Evolutionary conservation across 2,888 invertebrate genomes (phyloP).

Genomic region (Dioctria linearis): DNA sequence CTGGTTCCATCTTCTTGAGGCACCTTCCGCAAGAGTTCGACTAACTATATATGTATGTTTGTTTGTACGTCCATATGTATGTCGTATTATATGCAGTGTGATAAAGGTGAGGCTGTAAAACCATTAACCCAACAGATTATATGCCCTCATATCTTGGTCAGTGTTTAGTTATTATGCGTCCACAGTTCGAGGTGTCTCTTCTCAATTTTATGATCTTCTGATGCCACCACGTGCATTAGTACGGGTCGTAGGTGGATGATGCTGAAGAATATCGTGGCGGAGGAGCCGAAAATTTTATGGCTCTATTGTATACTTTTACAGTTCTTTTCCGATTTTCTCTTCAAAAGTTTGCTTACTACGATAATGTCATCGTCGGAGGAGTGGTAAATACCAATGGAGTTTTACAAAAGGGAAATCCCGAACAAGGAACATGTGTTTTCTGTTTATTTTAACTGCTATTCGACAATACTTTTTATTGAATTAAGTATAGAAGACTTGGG

Average conservation of each 20-base stretch:
- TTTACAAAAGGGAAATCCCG: neutral
- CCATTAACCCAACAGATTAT: conserved; percentile 40
- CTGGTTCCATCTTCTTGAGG: neutral
- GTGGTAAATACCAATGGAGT: neutral
- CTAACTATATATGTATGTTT: neutral
- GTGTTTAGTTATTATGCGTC: conserved; percentile 23
- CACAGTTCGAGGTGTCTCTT: conserved; percentile 37
- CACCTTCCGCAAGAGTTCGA: conserved; percentile 4
- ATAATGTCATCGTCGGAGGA: too few species aligned
- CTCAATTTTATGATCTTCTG: conserved; percentile 21
- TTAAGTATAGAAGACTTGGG: too few species aligned
- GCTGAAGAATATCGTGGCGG: neutral
- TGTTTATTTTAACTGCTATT: neutral
- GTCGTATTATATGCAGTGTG: neutral
- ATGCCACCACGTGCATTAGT: conserved; percentile 40
- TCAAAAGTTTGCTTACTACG: neutral
- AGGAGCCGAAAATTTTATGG: conserved; percentile 19
- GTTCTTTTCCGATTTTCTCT: neutral
- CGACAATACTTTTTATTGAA: too few species aligned
- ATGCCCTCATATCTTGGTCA: conserved; percentile 26
- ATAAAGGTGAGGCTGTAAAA: conserved; percentile 38
- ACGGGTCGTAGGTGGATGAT: conserved; percentile 11
- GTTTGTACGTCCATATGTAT: too few species aligned
- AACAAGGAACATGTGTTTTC: neutral
- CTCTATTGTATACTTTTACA: conserved; percentile 7